Evolutionary conservation across 1,140 invertebrate species (phyloP), one percentile per base, ranked within the genome.

Genomic region (Drosophila nasuta): DNA sequence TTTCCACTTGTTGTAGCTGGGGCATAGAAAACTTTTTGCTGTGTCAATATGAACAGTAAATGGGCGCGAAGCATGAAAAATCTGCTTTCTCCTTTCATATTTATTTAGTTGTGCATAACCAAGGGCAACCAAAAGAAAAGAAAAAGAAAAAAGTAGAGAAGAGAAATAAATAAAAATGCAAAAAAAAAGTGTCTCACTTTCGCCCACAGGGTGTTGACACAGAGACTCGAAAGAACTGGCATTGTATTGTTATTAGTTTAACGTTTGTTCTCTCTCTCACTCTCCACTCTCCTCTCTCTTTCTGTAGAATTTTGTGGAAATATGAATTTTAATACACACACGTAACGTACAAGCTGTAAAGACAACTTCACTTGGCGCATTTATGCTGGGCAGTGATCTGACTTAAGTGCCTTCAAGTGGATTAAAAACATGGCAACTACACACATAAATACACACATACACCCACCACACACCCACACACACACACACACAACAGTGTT

Each of bases 351-450:
- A 3, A 15, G 38, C 46, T 52, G 45, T 66, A 45, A 33, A 54
- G 49, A 45, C 20, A 43, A 58, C 46, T 65, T 64, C n/a, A 30
- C 46, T 79, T 67, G 67, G 72, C 75, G 49, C 80, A 78, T 65
- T 79, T 65, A 52, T 72, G 58, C 71, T 69, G 51, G 80, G 80
- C 81, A 76, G 51, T 65, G 66, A 77, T 67, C 65, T 70, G 62
- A 66, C 82, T 77, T 77, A 82, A 87, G 83, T 87, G 76, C 68
- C 82, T 77, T 73, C 68, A 82, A 87, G 83, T 82, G 82, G 76
- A 87, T 87, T 87, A 87, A 87, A 87, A 87, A 82, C 73, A 87
- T 77, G 76, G 76, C 69, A 81, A 78, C 74, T 66, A 62, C 59
- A 65, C 38, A 33, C 38, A 51, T 10, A 57, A 2, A 38, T 13